These are phyloP conservation scores for Leucoraja ocellata DNA, from an alignment of 2,797 vertebrate genomes.

Conservation along the genomic window DNA sequence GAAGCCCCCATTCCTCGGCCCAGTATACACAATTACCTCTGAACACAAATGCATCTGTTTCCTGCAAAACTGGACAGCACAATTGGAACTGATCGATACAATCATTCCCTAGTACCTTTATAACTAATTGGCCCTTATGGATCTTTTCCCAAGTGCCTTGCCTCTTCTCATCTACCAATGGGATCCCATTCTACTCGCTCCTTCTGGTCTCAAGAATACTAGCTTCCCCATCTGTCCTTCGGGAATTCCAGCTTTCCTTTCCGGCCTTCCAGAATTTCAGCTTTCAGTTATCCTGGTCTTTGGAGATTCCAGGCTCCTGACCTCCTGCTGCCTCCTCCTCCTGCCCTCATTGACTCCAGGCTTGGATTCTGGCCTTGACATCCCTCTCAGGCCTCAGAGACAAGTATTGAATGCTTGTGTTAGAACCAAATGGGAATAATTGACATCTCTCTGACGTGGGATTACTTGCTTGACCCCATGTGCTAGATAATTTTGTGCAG, in stretches of 20 bases:
- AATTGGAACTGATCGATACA: neutral
- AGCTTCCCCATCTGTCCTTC: neutral
- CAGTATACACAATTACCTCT: neutral
- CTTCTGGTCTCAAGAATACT: neutral
- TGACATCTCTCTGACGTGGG: neutral
- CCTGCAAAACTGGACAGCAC: neutral
- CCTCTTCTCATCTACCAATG: neutral
- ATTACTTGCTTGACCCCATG: neutral
- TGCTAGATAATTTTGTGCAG: neutral
- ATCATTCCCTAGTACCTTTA: neutral
- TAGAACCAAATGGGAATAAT: neutral
- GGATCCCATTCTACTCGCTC: neutral
- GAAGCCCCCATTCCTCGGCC: too few species aligned
- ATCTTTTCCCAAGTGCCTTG: neutral
- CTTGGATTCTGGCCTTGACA: too few species aligned
- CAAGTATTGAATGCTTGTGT: neutral
- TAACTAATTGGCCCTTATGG: neutral
- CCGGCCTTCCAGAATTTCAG: too few species aligned
- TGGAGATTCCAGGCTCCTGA: neutral
- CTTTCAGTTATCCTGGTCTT: neutral
- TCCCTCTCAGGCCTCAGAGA: neutral
- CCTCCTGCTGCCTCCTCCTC: neutral
- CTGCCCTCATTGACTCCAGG: neutral
- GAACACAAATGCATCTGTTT: neutral
- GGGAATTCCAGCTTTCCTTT: neutral